Conservation (phyloP, 1,140 invertebrate species). For the Stegodyphus dumicola region DNA sequence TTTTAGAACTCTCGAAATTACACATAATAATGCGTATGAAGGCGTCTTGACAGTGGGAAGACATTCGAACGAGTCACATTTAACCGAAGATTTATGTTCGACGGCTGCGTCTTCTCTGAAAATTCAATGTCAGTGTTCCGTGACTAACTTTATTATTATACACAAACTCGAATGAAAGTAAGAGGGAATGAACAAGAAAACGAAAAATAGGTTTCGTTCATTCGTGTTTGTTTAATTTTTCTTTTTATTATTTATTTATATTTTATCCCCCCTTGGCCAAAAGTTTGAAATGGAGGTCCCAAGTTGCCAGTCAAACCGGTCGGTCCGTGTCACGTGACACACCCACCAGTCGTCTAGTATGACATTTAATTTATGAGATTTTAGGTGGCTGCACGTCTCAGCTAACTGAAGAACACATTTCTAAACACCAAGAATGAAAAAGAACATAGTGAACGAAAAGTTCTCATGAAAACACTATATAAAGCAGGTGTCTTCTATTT, state of each 20-base stretch:
- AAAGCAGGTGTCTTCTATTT: no score
- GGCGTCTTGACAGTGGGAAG: conserved; percentile 5
- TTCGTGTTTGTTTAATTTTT: neutral
- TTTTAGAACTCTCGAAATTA: no score
- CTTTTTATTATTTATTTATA: neutral
- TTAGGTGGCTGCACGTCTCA: conserved; percentile 15
- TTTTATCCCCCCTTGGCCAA: no score
- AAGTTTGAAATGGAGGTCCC: neutral
- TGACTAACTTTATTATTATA: neutral
- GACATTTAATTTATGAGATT: conserved; percentile 56
- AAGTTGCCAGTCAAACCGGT: conserved; percentile 31
- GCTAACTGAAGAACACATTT: neutral
- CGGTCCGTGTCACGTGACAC: conserved; percentile 36
- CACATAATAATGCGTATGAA: no score
- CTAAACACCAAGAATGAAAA: neutral
- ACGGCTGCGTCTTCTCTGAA: neutral
- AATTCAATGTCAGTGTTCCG: neutral
- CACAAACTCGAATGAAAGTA: neutral
- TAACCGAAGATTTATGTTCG: conserved; percentile 14
- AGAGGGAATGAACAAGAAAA: neutral
- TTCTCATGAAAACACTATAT: neutral
- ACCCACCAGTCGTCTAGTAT: conserved; percentile 44
- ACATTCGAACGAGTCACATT: neutral
- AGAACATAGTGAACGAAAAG: neutral
- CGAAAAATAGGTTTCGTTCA: neutral